Percentiles rank a stretch among this genome's conserved stretches.
Conservation (phyloP, 2,113 vertebrate species). For the Tachuris rubrigastra region DNA sequence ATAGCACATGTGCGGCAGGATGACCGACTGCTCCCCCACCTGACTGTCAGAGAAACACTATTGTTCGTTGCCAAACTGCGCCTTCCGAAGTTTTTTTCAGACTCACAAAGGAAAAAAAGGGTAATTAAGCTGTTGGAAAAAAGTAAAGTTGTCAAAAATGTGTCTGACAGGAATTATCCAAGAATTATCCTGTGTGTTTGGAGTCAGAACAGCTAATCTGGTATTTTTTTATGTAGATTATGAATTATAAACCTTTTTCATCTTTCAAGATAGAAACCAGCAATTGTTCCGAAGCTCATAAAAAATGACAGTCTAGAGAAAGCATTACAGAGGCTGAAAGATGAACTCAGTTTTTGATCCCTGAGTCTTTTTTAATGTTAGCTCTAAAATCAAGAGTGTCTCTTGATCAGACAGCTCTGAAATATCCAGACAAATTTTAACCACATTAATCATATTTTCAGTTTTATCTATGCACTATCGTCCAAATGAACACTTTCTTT, state of each 20-base stretch:
- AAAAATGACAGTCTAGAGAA: conserved; percentile 54
- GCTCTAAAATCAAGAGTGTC: not conserved
- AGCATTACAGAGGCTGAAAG: conserved; percentile 14
- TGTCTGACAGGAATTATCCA: conserved; percentile 54
- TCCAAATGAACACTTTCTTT: not conserved
- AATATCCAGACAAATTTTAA: not conserved
- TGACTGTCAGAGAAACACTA: conserved; percentile 91
- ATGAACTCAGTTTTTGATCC: not conserved
- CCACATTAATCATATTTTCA: not conserved
- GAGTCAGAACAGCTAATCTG: conserved; percentile 58
- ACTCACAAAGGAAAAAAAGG: conserved; percentile 87
- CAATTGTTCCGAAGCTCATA: conserved; percentile 43
- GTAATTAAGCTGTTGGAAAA: conserved; percentile 73
- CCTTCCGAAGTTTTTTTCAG: conserved; percentile 86
- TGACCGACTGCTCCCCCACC: conserved; percentile 90
- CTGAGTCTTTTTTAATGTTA: not conserved
- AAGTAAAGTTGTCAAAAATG: conserved; percentile 63
- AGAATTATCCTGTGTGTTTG: conserved; percentile 16
- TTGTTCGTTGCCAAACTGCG: conserved; percentile 88
- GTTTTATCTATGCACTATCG: not conserved
- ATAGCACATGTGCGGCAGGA: conserved; percentile 91
- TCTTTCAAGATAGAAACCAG: conserved; percentile 43
- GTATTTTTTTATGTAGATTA: conserved; percentile 45
- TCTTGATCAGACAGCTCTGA: not conserved
- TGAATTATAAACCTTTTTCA: conserved; percentile 44